Base-by-base conservation (phyloP, 1,140 invertebrate genomes). In the Pemphigus obesinymphae region DNA sequence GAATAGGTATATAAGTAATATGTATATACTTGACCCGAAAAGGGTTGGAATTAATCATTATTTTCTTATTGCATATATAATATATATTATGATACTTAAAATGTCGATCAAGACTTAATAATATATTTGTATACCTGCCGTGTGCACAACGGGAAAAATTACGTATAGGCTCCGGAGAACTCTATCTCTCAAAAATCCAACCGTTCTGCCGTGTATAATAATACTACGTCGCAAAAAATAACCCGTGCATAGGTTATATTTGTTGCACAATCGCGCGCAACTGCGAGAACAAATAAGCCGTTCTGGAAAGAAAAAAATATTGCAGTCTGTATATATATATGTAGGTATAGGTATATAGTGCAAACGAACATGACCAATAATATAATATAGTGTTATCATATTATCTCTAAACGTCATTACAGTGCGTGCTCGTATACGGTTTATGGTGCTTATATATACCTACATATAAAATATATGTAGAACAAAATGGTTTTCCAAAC, bases 191-290 rank as follows among this genome's bases (percentile, higher is more conserved):
- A n/a, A n/a, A 58, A 76, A 76, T 40, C 37, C 10, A 76, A 26
- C 8, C 20, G 43, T 75, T 75, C 29, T 55, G 48, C 13, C 13
- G 50, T 17, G 73, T 76, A 40, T n/a, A n/a, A n/a, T n/a, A n/a
- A n/a, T n/a, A 76, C 73, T 76, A 53, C 73, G 50, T 58, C 50
- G 73, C 50, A 55, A 76, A 75, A 73, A 70, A 76, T 34, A 70
- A 43, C 66, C 37, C 37, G 13, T 15, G 34, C 48, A 61, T 78
- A 58, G 75, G 75, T 58, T 75, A 75, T 75, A 48, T 45, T 29
- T 50, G 75, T 78, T 78, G 55, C 75, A 58, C 53, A 78, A 78
- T 53, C 53, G 53, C 37, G 37, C 10, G 5, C 43, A 13, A 45
- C 43, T 45, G n/a, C 34, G 15, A 48, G 23, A 78, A 78, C 17